Evolutionary conservation across 2,888 invertebrate species (phyloP), one percentile per base, ranked within the genome.

Genomic region (Drosophila emarginata): DNA sequence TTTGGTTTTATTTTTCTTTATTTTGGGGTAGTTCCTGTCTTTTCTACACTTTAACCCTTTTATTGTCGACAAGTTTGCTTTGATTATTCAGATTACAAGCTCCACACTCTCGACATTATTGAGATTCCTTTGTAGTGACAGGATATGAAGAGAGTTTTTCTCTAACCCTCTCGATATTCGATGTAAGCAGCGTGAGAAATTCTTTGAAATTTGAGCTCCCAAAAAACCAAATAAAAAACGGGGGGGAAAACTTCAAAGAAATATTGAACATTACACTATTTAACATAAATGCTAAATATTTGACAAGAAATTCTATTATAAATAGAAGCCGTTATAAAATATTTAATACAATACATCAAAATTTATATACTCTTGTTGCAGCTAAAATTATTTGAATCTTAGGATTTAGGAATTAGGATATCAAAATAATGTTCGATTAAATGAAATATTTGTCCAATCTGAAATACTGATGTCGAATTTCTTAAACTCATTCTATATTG

Each of bases 171-270:
- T 54, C 52, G 14, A 36, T 21, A 36, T n/a, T 45, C 28, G 32
- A 32, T 67, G 76, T 87, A 87, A 85, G 85, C 83, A 86, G 87
- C 85, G 85, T 86, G 85, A 80, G 85, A 86, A 86, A 80, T 85
- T 80, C 87, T 86, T 87, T 84, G 87, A 87, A 85, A 84, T 85
- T 77, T 68, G 82, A 85, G 88, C 80, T 72, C 51, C 45, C 32
- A 32, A 15, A 14, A 18, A 45, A 40, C 0, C 2, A 32, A 32
- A 32, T 9, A 45, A 45, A 45, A 9, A 32, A 32, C 1, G 2
- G 9, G 15, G 45, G 45, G 18, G 4, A 18, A 45, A 45, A 45
- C 45, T 45, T 45, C 45, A 45, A 45, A 45, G 21, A 45, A 45
- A 21, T 21, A 21, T 45, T 18, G 45, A 45, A 45, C 21, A 21